Conservation (phyloP, 2,888 invertebrate species). For the Tinea pellionella region DNA sequence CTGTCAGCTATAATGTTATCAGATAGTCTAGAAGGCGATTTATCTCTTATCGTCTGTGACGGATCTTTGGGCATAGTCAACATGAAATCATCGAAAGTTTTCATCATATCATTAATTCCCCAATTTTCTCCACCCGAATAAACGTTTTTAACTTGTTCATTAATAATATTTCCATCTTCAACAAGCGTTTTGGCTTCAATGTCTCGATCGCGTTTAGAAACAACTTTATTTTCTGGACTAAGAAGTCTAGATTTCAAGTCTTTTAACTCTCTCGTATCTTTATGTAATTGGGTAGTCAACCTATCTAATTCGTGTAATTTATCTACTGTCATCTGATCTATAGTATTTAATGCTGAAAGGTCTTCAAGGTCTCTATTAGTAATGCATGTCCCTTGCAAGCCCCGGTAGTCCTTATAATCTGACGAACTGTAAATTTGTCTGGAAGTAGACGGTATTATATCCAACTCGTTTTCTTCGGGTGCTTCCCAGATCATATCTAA, state of each 20-base stretch:
- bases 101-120: conserved; percentile 76
- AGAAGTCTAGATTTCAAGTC: conserved; percentile 78
- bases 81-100: conserved; percentile 71
- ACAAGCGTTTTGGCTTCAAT: conserved; percentile 70
- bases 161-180: conserved; percentile 74
- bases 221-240: conserved; percentile 70
- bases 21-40: conserved; percentile 73
- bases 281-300: conserved; percentile 79
- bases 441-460: conserved; percentile 62
- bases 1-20: conserved; percentile 74
- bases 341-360: conserved; percentile 78
- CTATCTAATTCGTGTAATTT: conserved; percentile 83
- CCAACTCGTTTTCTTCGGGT: conserved; percentile 77
- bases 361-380: conserved; percentile 84
- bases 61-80: conserved; percentile 62
- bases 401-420: conserved; percentile 83
- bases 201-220: conserved; percentile 59
- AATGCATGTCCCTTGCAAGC: conserved; percentile 74
- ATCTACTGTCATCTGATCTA: conserved; percentile 82
- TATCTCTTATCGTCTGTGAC: conserved; percentile 43
- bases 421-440: conserved; percentile 79
- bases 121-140: conserved; percentile 76
- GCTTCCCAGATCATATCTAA: conserved; percentile 90
- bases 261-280: conserved; percentile 82
- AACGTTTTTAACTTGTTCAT: conserved; percentile 76